phyloP scores from a whole-genome alignment of 1,140 invertebrate species.

The Frieseomelitta varia region DNA sequence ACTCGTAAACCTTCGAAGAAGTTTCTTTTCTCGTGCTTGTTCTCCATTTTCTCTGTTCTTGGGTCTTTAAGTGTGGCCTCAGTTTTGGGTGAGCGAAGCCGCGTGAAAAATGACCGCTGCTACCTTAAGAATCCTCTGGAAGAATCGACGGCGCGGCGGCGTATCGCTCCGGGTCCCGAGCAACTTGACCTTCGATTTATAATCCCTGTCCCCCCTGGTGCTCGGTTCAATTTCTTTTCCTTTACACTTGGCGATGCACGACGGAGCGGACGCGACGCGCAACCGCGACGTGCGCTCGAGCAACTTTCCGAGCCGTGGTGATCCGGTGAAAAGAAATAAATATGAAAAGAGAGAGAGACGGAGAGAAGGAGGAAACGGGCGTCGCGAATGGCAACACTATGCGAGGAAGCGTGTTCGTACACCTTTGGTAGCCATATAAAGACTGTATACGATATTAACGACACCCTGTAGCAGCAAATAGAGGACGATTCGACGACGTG shows the following conservation, averaged over 20 bases:
- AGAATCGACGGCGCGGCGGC: slow-evolving; percentile 31
- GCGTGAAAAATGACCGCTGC: slow-evolving; percentile 42
- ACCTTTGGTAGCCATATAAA: slow-evolving; percentile 35
- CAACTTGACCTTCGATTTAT: slow-evolving; percentile 55
- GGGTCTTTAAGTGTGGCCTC: neutral
- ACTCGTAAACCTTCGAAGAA: neutral
- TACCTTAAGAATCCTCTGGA: slow-evolving; percentile 43
- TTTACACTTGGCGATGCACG: slow-evolving; percentile 23
- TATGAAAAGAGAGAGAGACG: neutral
- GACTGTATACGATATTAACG: slow-evolving; percentile 54
- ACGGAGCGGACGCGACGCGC: no score
- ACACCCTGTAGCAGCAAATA: slow-evolving; percentile 49
- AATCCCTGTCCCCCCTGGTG: slow-evolving; percentile 40
- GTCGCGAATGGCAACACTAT: neutral
- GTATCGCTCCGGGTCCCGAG: slow-evolving; percentile 21
- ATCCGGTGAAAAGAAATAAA: no score
- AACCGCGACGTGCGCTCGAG: neutral
- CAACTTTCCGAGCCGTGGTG: no score
- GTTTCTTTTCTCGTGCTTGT: neutral
- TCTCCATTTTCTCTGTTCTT: neutral
- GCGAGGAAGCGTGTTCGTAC: slow-evolving; percentile 13
- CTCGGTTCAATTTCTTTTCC: slow-evolving; percentile 33
- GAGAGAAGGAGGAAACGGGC: neutral
- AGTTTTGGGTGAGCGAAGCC: neutral
- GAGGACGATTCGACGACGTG: slow-evolving; percentile 50